Base-by-base conservation (phyloP, 2,888 invertebrate genomes). In the Aplocera efformata region DNA sequence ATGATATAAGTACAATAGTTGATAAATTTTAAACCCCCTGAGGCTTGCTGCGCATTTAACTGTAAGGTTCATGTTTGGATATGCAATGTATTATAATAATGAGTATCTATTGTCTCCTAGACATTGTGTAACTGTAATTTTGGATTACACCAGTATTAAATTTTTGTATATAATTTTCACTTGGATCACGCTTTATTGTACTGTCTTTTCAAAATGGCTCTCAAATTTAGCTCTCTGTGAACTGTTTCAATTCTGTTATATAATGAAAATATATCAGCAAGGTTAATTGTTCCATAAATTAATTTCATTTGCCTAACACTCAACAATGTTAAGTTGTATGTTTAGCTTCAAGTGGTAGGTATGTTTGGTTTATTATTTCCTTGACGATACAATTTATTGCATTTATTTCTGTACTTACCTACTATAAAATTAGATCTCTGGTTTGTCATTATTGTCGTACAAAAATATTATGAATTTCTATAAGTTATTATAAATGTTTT, bases 11-110 rank as follows among this genome's bases (percentile, higher is more conserved):
- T 53, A 56, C 51, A 58, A 60, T n/a, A n/a, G 52, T 55, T 49
- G 26, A 56, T 58, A 61, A 67, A 66, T 77, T 74, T 78, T 76
- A 71, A 66, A 67, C 65, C 66, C 67, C 67, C 67, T 74, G 85
- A 84, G 85, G 85, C 85, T 85, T 80, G 61, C 57, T 66, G 74
- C 73, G 84, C 85, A 85, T 85, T 84, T 84, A 84, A 48, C 67
- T 79, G 78, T 67, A 72, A 72, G 64, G 69, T 68, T 60, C 70
- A 72, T 80, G 75, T 73, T 75, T 73, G 58, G 60, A 72, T 48
- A 58, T 60, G 52, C 48, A 56, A 43, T 63, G 46, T 67, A 66
- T 67, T 70, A 63, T 58, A 60, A 64, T 63, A 67, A 65, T 68
- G 64, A 65, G 55, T 67, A 56, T 63, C 60, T 67, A 70, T 69